Evolutionary conservation across 2,888 invertebrate species (phyloP).

Genomic region (Eristalis intricaria): DNA sequence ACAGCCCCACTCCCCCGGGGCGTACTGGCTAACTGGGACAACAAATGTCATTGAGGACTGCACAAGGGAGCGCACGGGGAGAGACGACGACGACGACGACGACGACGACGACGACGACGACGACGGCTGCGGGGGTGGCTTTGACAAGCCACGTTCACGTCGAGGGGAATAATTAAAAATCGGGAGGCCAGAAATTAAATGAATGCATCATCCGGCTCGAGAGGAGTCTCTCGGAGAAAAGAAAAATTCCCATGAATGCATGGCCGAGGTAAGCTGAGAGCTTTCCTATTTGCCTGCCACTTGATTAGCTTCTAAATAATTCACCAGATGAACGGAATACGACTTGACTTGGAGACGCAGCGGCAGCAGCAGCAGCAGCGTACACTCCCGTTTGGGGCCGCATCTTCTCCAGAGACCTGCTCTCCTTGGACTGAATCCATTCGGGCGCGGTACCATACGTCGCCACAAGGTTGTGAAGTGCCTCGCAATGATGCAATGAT

Average conservation of each 20-base stretch:
- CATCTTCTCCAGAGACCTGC: constrained; percentile 8
- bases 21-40: constrained; percentile 64
- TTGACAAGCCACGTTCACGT: constrained; percentile 37
- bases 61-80: constrained; percentile 37
- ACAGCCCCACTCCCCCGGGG: constrained; percentile 36
- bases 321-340: constrained; percentile 47
- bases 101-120: not conserved
- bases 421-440: constrained; percentile 19
- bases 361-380: not conserved
- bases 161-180: constrained; percentile 55
- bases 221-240: not conserved
- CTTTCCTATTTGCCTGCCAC: constrained; percentile 58
- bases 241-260: constrained; percentile 39
- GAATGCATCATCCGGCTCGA: constrained; percentile 30
- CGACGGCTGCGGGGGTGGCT: not conserved
- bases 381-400: constrained; percentile 54
- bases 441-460: not conserved
- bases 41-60: constrained; percentile 69
- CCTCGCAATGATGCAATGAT: not conserved
- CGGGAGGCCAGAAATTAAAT: constrained; percentile 55
- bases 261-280: constrained; percentile 9
- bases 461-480: constrained; percentile 48
- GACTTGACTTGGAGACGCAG: constrained; percentile 43
- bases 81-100: not conserved
- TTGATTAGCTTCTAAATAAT: constrained; percentile 71